A percentile compares a stretch with the other conserved stretches of the same genome.
Conservation (phyloP, 2,888 invertebrate species). For the Cryptophagus acutangulus region DNA sequence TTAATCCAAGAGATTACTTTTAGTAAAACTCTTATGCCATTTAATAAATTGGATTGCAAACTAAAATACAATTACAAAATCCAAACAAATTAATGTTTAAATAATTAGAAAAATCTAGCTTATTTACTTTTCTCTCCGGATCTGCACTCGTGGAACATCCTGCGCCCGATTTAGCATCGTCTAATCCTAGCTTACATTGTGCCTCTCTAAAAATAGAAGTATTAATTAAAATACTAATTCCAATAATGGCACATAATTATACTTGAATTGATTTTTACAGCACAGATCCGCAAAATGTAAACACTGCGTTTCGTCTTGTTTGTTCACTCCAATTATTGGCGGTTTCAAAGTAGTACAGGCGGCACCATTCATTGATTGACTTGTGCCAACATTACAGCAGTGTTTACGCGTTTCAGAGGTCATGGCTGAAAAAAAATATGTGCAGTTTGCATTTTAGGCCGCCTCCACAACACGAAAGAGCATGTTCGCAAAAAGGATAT, state of each 20-base stretch:
- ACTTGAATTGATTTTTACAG: conserved; percentile 55
- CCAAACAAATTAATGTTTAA: background rate
- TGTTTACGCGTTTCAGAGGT: conserved; percentile 37
- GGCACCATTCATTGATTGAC: conserved; percentile 39
- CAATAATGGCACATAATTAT: conserved; percentile 14
- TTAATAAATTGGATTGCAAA: too few species aligned
- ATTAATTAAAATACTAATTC: background rate
- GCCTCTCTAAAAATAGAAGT: conserved; percentile 47
- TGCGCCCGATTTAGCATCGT: conserved; percentile 48
- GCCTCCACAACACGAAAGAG: too few species aligned
- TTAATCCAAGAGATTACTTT: too few species aligned
- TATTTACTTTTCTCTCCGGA: conserved; percentile 29
- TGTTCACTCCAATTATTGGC: conserved; percentile 52
- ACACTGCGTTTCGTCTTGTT: conserved; percentile 57
- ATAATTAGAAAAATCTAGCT: background rate
- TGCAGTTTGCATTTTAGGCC: too few species aligned
- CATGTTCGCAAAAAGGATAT: too few species aligned
- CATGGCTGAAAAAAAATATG: conserved; percentile 30
- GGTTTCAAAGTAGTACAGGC: conserved; percentile 39
- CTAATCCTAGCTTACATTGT: conserved; percentile 52
- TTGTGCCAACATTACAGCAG: conserved; percentile 43
- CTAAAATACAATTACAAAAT: too few species aligned
- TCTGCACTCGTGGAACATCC: conserved; percentile 19
- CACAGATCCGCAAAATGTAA: conserved; percentile 61
- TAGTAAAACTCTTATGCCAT: too few species aligned